Evolutionary conservation across 2,888 invertebrate species (phyloP).

Genomic region (Chymomyza fuscimana): DNA sequence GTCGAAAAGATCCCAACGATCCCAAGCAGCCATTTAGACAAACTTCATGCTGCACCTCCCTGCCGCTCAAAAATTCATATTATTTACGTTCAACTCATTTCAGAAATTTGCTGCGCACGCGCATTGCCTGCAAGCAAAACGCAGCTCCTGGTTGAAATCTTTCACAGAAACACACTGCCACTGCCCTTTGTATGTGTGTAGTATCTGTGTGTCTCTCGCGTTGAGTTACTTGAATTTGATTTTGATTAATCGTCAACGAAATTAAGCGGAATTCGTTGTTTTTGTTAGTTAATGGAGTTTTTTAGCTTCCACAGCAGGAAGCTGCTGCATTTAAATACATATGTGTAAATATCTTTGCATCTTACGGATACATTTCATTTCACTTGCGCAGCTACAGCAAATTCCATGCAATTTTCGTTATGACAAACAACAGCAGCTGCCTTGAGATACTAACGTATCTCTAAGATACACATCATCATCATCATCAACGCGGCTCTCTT

Average conservation of each 20-base stretch:
- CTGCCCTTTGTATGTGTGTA: not conserved
- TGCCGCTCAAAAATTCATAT: not conserved
- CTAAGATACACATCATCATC: not conserved
- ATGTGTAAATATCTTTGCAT: conserved; percentile 8
- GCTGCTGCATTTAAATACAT: conserved; percentile 6
- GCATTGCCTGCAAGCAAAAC: not conserved
- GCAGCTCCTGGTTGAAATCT: not conserved
- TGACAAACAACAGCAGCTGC: conserved; percentile 14
- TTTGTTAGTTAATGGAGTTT: conserved; percentile 39
- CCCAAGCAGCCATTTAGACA: not conserved
- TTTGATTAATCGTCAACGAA: conserved; percentile 65
- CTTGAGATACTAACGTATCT: conserved; percentile 19
- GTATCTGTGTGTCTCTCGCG: not conserved
- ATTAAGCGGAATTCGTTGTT: conserved; percentile 52
- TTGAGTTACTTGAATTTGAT: conserved; percentile 26
- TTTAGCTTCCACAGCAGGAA: not conserved
- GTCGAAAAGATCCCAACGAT: not conserved
- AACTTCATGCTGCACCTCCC: not conserved
- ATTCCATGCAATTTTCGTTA: not conserved
- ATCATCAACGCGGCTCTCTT: conserved; percentile 31
- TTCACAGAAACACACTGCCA: not conserved
- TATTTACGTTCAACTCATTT: not conserved
- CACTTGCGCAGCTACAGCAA: conserved; percentile 19
- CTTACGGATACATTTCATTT: conserved; percentile 27
- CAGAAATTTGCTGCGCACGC: not conserved